Conservation (phyloP, 1,140 invertebrate genomes). For the Drosophila sp. region DNA sequence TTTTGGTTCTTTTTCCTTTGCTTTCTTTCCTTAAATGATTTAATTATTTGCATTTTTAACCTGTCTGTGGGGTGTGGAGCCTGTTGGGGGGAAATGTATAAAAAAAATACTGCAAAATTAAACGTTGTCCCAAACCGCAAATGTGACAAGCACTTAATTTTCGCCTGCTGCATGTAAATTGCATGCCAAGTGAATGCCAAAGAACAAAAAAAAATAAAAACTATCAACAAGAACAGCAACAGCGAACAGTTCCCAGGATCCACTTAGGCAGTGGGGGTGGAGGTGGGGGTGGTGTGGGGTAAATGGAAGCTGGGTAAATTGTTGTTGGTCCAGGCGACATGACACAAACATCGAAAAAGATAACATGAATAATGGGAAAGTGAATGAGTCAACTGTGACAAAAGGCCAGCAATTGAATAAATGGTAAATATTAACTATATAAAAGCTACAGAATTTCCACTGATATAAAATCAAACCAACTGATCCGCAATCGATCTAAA, state of each 20-base stretch:
- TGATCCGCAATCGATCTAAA: no score
- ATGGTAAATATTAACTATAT: no score
- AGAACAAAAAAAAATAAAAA: constrained; percentile 14
- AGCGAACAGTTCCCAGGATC: constrained; percentile 13
- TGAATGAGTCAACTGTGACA: no score
- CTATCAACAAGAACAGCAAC: background rate
- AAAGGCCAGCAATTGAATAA: no score
- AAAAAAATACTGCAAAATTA: constrained; percentile 66
- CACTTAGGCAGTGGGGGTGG: background rate
- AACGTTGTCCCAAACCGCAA: constrained; percentile 68
- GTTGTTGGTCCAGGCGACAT: constrained; percentile 9
- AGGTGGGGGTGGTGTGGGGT: background rate
- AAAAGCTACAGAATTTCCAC: no score
- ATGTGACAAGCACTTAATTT: constrained; percentile 77
- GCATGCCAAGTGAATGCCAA: constrained; percentile 49
- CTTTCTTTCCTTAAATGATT: constrained; percentile 62
- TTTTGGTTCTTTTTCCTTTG: constrained; percentile 33
- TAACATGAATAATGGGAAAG: no score
- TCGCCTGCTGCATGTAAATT: constrained; percentile 63
- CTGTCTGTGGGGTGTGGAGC: background rate
- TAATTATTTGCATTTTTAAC: constrained; percentile 59
- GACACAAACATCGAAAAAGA: background rate
- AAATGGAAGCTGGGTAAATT: background rate
- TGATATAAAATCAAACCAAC: no score
- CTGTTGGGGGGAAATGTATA: background rate